A percentile compares a stretch with the other conserved stretches of the same genome.
These are phyloP conservation scores for Watsonalla binaria DNA, from an alignment of 2,888 invertebrate genomes.

Conservation along the genomic window DNA sequence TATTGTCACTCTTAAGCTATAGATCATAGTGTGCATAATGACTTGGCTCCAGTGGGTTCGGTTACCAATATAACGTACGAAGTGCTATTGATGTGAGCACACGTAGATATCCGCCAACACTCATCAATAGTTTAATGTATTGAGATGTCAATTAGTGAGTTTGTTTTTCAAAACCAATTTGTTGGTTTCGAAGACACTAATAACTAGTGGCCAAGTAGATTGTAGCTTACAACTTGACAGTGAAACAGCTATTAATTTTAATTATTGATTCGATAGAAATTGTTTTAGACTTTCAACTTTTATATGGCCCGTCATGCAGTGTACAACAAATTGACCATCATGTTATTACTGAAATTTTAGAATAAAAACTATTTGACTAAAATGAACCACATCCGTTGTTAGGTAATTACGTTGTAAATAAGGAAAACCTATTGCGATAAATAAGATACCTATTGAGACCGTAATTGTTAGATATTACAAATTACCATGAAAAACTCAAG, in stretches of 20 bases:
- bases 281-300: too few species aligned
- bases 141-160: constrained; percentile 2
- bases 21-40: neutral
- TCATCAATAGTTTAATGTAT: constrained; percentile 1
- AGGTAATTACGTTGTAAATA: constrained; percentile 28
- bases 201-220: neutral
- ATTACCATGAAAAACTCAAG: constrained; percentile 11
- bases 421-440: constrained; percentile 21
- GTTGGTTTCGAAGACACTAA: neutral
- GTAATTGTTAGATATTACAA: constrained; percentile 21
- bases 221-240: too few species aligned
- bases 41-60: neutral
- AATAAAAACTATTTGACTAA: constrained; percentile 27
- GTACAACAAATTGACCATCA: neutral
- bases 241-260: too few species aligned
- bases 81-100: neutral
- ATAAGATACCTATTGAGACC: constrained; percentile 20
- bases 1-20: neutral
- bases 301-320: too few species aligned
- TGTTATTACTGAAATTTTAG: constrained; percentile 16
- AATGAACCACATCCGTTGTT: constrained; percentile 30
- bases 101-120: neutral
- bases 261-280: too few species aligned
- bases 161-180: constrained; percentile 2
- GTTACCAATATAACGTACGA: neutral